phyloP scores from a whole-genome alignment of 2,113 vertebrate genomes.

The Amphiprion percula region DNA sequence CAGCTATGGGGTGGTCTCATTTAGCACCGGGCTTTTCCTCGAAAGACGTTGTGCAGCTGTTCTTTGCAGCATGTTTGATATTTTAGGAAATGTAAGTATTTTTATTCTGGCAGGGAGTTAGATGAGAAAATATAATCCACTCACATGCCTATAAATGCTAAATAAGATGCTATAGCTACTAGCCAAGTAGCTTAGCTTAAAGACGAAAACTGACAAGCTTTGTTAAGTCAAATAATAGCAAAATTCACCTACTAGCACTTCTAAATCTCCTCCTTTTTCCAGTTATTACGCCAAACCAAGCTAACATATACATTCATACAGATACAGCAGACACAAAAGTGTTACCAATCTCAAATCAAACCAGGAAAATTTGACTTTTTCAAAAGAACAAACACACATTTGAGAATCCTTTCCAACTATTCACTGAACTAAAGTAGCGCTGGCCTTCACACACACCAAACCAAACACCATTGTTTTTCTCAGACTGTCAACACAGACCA shows the following conservation, averaged over 20 bases:
- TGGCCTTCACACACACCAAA: background rate
- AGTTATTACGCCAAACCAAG: background rate
- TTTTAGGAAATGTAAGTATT: background rate
- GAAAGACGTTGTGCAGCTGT: conserved; percentile 41
- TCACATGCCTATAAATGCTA: too few species aligned
- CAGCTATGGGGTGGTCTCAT: conserved; percentile 22
- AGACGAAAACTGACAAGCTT: background rate
- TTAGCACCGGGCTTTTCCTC: background rate
- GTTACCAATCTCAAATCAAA: background rate
- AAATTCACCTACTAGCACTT: background rate
- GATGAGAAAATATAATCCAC: background rate
- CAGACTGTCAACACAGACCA: conserved; percentile 42
- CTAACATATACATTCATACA: background rate
- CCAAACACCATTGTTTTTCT: conserved; percentile 15
- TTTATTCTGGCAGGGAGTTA: background rate
- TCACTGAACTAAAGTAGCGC: background rate
- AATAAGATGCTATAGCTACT: background rate
- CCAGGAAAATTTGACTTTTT: background rate
- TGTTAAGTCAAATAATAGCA: background rate
- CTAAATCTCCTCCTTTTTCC: background rate
- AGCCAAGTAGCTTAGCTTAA: background rate
- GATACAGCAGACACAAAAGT: background rate
- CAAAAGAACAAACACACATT: background rate
- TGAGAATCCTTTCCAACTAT: background rate
- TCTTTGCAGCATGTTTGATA: conserved; percentile 5